Percentiles rank a stretch among this genome's conserved stretches.
phyloP scores from a whole-genome alignment of 2,888 invertebrate species.

The Leptothorax acervorum region DNA sequence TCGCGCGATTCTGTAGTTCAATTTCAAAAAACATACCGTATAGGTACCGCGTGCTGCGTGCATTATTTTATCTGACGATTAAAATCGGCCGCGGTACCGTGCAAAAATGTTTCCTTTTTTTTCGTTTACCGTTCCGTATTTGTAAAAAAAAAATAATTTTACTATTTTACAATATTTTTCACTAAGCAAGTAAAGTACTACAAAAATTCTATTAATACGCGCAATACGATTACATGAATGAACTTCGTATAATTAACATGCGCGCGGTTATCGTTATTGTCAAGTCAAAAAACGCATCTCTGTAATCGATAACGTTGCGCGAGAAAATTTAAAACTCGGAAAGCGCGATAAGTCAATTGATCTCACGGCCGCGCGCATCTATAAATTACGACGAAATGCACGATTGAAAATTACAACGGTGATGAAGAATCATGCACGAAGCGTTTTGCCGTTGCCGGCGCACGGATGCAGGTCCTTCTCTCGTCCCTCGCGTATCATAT shows the following conservation, averaged over 20 bases:
- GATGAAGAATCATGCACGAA: conserved; percentile 20
- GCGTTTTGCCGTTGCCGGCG: conserved; percentile 34
- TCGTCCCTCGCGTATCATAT: background rate
- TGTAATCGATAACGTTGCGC: background rate
- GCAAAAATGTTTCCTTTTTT: background rate
- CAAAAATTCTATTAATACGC: background rate
- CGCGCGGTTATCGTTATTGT: background rate
- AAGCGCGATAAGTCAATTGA: background rate
- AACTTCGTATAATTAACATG: background rate
- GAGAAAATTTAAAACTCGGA: background rate
- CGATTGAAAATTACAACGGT: conserved; percentile 56
- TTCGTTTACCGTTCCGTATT: background rate
- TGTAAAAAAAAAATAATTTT: background rate
- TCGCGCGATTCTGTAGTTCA: background rate
- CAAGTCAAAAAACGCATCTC: background rate
- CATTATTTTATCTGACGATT: conserved; percentile 12
- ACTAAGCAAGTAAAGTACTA: too few relatives aligned
- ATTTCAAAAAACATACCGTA: conserved; percentile 22
- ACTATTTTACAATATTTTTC: background rate
- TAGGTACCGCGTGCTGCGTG: background rate
- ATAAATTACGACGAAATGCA: conserved; percentile 55
- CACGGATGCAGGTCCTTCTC: background rate
- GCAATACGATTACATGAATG: background rate
- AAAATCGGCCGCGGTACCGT: background rate
- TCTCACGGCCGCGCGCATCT: background rate